phyloP scores from a whole-genome alignment of 2,113 vertebrate species.

The Triplophysa rosa region DNA sequence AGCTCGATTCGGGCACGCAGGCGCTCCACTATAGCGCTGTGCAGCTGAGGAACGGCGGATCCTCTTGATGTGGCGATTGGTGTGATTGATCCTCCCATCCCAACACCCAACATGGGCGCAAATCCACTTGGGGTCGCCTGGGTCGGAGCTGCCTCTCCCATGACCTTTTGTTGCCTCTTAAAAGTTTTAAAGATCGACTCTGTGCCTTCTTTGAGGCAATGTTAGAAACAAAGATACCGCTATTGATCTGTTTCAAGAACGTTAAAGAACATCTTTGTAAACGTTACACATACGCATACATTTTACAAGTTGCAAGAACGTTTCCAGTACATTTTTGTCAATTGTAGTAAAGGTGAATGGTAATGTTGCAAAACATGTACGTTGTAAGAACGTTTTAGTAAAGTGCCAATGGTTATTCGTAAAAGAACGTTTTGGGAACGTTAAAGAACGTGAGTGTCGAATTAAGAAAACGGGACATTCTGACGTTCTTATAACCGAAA shows the following conservation, averaged over 20 bases:
- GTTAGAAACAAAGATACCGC: background rate
- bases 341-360: too few species aligned
- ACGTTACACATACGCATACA: too few species aligned
- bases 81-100: slow-evolving; percentile 76
- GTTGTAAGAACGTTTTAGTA: background rate
- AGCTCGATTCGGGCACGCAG: slow-evolving; percentile 90
- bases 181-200: background rate
- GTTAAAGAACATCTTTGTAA: too few species aligned
- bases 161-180: slow-evolving; percentile 50
- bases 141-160: slow-evolving; percentile 90
- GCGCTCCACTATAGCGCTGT: slow-evolving; percentile 93
- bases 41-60: slow-evolving; percentile 82
- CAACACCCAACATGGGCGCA: slow-evolving; percentile 71
- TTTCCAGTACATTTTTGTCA: too few species aligned
- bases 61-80: slow-evolving; percentile 75
- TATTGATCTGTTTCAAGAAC: background rate
- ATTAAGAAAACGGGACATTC: background rate
- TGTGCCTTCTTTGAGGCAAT: background rate
- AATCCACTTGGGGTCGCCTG: slow-evolving; percentile 79
- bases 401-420: too few species aligned
- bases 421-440: too few species aligned
- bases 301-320: background rate
- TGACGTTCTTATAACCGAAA: background rate
- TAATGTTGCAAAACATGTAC: too few species aligned
- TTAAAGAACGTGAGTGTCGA: background rate